Evolutionary conservation across 1,140 invertebrate species (phyloP).

Genomic region (Brachionus manjavacas): DNA sequence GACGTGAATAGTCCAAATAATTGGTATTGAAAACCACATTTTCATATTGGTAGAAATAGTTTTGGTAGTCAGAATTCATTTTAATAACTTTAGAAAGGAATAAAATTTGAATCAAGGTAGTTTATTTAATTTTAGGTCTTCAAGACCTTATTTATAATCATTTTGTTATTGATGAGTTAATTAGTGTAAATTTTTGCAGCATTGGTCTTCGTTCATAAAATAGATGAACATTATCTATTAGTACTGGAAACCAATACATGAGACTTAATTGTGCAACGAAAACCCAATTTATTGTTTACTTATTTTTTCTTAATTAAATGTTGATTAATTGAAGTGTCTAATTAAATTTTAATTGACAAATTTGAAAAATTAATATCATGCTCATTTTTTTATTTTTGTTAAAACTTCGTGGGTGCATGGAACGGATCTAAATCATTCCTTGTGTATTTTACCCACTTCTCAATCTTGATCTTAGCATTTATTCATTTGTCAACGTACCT

Average conservation of each 20-base stretch:
- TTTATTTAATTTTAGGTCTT: too few species aligned
- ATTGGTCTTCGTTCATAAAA: conserved; percentile 20
- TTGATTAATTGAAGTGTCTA: background rate
- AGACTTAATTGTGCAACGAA: background rate
- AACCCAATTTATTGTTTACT: background rate
- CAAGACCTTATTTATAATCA: too few species aligned
- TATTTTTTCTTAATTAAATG: background rate
- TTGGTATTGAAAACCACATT: background rate
- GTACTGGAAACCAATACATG: background rate
- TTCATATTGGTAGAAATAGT: background rate
- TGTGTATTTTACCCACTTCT: too few species aligned
- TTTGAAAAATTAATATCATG: too few species aligned
- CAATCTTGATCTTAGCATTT: too few species aligned
- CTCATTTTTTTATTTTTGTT: too few species aligned
- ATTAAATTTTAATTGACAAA: too few species aligned
- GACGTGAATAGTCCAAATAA: background rate
- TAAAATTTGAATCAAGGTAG: too few species aligned
- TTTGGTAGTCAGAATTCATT: background rate
- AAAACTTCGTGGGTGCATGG: too few species aligned
- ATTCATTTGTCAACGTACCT: too few species aligned
- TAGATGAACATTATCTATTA: conserved; percentile 7
- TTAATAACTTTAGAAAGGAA: background rate
- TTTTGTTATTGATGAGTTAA: background rate
- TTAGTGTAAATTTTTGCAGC: background rate
- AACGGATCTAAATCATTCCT: too few species aligned